A percentile compares a stretch with the other conserved stretches of the same genome.
Evolutionary conservation across 2,797 vertebrate species (phyloP).

Genomic region (Anomalospiza imberbis): DNA sequence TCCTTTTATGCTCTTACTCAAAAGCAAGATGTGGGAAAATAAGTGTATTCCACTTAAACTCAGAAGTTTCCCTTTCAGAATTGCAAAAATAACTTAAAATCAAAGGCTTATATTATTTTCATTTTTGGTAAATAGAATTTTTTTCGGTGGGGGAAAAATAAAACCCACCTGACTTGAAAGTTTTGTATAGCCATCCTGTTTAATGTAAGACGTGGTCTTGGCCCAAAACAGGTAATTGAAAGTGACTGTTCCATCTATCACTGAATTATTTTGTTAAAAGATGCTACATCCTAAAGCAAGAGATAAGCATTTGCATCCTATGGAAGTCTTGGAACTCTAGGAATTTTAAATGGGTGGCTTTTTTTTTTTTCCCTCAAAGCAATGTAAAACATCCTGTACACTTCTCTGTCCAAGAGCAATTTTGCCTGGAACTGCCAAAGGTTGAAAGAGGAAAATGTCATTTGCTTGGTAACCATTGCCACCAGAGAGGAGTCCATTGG

Average conservation of each 20-base stretch:
- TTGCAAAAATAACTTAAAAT: background rate
- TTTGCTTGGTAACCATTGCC: background rate
- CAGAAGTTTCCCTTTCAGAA: background rate
- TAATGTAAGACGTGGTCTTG: background rate
- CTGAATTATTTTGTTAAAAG: background rate
- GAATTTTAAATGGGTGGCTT: background rate
- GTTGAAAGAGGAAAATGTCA: background rate
- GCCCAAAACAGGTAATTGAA: background rate
- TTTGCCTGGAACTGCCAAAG: background rate
- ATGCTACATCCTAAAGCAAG: background rate
- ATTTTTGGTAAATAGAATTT: background rate
- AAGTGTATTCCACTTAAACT: background rate
- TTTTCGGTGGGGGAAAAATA: background rate
- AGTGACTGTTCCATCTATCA: background rate
- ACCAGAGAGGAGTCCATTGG: background rate
- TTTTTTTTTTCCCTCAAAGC: background rate
- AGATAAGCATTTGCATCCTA: background rate
- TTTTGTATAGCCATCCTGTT: background rate
- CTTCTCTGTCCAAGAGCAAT: background rate
- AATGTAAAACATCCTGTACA: background rate
- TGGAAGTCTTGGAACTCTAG: background rate
- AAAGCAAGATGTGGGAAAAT: background rate
- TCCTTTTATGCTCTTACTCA: rapidly evolving
- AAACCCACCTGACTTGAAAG: background rate
- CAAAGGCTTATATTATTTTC: background rate